A percentile compares a stretch with the other conserved stretches of the same genome.
phyloP scores from a whole-genome alignment of 2,113 vertebrate genomes.

The Triplophysa siluroides region DNA sequence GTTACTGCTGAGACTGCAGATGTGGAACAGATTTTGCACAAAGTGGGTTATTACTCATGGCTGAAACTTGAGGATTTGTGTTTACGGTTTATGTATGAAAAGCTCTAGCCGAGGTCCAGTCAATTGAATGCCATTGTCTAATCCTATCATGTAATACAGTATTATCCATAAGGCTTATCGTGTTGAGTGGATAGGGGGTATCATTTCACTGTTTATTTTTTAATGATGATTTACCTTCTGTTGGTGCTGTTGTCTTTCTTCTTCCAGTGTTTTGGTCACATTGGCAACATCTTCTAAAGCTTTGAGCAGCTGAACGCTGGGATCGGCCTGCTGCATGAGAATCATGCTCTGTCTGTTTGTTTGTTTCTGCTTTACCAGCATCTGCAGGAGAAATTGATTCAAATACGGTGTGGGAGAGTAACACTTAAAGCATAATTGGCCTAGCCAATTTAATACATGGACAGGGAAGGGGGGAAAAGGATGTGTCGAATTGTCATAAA shows the following conservation, averaged over 20 bases:
- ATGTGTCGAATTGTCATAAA: no score
- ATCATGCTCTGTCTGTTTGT: slow-evolving; percentile 79
- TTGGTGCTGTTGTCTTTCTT: slow-evolving; percentile 75
- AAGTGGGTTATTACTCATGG: no score
- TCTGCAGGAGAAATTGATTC: slow-evolving; percentile 60
- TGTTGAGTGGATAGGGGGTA: neutral
- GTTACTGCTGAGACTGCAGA: slow-evolving; percentile 3
- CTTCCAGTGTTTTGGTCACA: slow-evolving; percentile 75
- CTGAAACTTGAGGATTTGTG: neutral
- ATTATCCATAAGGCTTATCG: neutral
- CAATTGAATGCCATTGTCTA: neutral
- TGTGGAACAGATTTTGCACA: no score
- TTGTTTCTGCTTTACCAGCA: slow-evolving; percentile 82
- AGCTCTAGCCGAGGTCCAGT: neutral
- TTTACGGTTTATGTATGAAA: neutral
- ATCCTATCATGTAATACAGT: slow-evolving; percentile 3
- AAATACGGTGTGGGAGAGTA: neutral
- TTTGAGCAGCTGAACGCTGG: slow-evolving; percentile 75
- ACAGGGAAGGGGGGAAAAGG: no score
- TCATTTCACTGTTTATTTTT: neutral
- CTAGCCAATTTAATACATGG: no score
- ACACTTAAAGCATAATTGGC: no score
- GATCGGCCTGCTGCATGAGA: slow-evolving; percentile 76
- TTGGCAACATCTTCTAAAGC: slow-evolving; percentile 75
- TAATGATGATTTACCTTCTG: slow-evolving; percentile 61